Base-by-base conservation (phyloP, 1,140 invertebrate genomes). In the Cotesia glomerata region DNA sequence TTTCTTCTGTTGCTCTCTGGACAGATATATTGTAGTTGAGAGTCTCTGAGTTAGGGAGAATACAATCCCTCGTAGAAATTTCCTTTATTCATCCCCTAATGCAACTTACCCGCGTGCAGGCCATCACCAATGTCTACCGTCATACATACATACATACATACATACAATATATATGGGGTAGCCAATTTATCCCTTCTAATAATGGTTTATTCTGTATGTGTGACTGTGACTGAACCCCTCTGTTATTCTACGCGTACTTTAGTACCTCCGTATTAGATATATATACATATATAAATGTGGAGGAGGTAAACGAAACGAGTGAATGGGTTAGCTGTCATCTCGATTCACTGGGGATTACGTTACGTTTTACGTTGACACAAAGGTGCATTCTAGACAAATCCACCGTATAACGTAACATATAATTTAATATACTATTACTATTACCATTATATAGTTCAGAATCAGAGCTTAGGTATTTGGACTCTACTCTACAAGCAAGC, bases 1-100 rank as follows among this genome's bases (percentile, higher is more conserved):
- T 26, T 26, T 26, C 7, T 45, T 45, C 7, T 45, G 11, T 45
- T 34, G 3, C 5, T 11, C 45, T 13, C 49, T 34, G 26, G n/a
- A 14, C 34, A 18, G 14, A 45, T 36, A 14, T 34, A 54, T 2
- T 45, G 7, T 67, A 54, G 65, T 64, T 64, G 62, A 32, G 65
- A 67, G 69, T 62, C 71, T 13, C 66, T 69, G 72, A 56, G 18
- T 51, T 74, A 58, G 69, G 78, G 76, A 74, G 16, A 16, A 26
- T 70, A 69, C 61, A 67, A 63, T 77, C 81, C 74, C 79, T 79
- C 68, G 64, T 13, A 36, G 49, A 56, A 52, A n/a, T 63, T 80
- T 79, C 78, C 76, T 79, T 81, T 82, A 82, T 82, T 83, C 79
- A 83, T 82, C 77, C 79, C 78, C 77, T 77, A 77, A 76, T 79